phyloP scores from a whole-genome alignment of 2,797 vertebrate genomes.

The Vireo griseus region DNA sequence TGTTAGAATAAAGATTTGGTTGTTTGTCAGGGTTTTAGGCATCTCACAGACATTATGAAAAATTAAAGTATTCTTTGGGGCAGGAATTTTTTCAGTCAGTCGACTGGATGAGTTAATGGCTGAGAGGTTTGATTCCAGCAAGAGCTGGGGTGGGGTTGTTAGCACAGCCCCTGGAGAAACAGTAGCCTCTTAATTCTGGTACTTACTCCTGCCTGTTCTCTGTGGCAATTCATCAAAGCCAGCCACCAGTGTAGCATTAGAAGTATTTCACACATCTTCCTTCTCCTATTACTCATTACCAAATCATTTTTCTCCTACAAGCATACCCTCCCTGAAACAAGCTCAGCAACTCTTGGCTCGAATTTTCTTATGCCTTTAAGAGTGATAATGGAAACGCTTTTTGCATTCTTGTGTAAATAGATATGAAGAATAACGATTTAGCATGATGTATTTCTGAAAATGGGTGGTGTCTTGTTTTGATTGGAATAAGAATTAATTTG shows the following conservation, averaged over 20 bases:
- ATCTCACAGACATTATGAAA: constrained; percentile 45
- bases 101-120: background rate
- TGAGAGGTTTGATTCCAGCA: constrained; percentile 26
- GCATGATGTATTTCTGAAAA: background rate
- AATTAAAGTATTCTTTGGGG: constrained; percentile 50
- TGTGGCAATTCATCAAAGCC: constrained; percentile 20
- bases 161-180: background rate
- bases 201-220: constrained; percentile 4
- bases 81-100: background rate
- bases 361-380: background rate
- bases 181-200: constrained; percentile 10
- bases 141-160: background rate
- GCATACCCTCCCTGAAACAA: background rate
- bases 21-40: background rate
- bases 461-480: background rate
- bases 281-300: background rate
- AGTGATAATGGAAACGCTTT: background rate
- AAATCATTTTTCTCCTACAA: background rate
- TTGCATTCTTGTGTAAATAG: constrained; percentile 35
- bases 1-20: background rate
- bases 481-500: background rate
- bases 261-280: background rate
- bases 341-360: background rate
- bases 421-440: constrained; percentile 5
- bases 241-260: background rate